These are phyloP conservation scores for Oncorhynchus masou DNA, from an alignment of 2,113 vertebrate genomes.

Conservation along the genomic window DNA sequence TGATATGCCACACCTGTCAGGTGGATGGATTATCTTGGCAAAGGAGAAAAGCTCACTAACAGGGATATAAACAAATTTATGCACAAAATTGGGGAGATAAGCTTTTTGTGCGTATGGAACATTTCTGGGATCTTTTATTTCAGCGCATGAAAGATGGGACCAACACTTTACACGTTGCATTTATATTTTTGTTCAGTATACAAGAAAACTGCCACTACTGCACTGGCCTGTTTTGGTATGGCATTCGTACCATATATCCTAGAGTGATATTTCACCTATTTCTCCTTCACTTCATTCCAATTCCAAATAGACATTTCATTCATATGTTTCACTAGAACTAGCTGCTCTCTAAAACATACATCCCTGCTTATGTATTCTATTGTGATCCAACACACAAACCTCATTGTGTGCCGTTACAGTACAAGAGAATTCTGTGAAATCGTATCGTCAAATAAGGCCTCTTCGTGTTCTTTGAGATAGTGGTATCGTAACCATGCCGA, in stretches of 20 bases:
- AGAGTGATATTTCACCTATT: background rate
- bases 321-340: background rate
- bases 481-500: conserved; percentile 53
- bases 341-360: background rate
- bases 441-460: conserved; percentile 56
- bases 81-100: no score
- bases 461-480: conserved; percentile 65
- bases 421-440: conserved; percentile 46
- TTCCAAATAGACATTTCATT: background rate
- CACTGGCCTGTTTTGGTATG: conserved; percentile 68
- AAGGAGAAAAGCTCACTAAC: no score
- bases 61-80: no score
- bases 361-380: background rate
- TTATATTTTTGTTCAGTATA: conserved; percentile 22
- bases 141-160: no score
- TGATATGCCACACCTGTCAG: no score
- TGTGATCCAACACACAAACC: conserved; percentile 19
- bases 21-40: background rate
- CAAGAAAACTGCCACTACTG: conserved; percentile 43
- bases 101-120: no score
- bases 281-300: background rate
- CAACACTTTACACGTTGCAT: no score
- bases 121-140: no score
- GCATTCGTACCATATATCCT: conserved; percentile 13
- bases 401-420: conserved; percentile 4